Conservation (phyloP, 2,797 vertebrate genomes). For the Sphenodon punctatus region DNA sequence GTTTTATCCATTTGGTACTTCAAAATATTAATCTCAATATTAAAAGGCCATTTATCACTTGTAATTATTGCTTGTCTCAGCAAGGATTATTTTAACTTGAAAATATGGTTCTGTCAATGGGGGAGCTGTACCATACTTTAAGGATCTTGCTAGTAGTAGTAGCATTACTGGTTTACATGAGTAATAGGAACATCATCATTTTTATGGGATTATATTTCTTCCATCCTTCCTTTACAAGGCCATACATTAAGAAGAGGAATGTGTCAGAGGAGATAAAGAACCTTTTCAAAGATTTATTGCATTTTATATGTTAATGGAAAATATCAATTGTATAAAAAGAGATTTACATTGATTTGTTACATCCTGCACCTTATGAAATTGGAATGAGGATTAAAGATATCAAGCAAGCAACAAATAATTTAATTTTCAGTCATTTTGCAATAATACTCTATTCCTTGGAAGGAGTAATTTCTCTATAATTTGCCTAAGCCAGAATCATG, state of each 20-base stretch:
- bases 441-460: not conserved
- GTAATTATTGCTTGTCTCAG: conserved; percentile 17
- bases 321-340: conserved; percentile 39
- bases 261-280: conserved; percentile 20
- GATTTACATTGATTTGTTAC: conserved; percentile 39
- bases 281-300: conserved; percentile 30
- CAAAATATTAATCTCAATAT: not conserved
- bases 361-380: not conserved
- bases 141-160: conserved; percentile 1
- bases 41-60: not conserved
- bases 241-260: conserved; percentile 3
- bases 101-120: conserved; percentile 25
- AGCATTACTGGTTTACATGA: conserved; percentile 25
- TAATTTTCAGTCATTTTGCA: conserved; percentile 8
- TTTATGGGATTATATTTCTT: conserved; percentile 43
- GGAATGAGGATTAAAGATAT: conserved; percentile 15
- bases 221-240: conserved; percentile 14
- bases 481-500: conserved; percentile 16
- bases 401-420: conserved; percentile 6
- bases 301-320: conserved; percentile 20
- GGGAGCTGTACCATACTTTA: conserved; percentile 36
- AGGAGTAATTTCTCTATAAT: not conserved
- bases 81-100: conserved; percentile 20
- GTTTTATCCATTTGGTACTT: conserved; percentile 13
- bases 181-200: conserved; percentile 38